A percentile compares a stretch with the other conserved stretches of the same genome.
phyloP scores from a whole-genome alignment of 2,113 vertebrate species.

The Cyanoramphus novaezelandiae region DNA sequence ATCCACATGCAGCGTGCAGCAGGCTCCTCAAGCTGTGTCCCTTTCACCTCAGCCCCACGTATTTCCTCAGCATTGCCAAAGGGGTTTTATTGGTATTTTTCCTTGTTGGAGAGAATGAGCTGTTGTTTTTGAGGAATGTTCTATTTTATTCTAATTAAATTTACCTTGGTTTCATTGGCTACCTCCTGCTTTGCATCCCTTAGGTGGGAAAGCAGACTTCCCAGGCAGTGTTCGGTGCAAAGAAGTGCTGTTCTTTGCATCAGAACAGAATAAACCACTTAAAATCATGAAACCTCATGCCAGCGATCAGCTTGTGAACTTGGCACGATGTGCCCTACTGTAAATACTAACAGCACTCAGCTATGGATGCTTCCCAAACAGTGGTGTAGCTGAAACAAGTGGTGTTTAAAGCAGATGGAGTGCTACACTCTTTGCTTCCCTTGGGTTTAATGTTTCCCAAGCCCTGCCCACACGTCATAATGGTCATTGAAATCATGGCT shows the following conservation, averaged over 20 bases:
- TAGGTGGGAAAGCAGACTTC: slow-evolving; percentile 57
- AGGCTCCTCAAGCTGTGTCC: slow-evolving; percentile 39
- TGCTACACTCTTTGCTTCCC: neutral
- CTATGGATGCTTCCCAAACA: slow-evolving; percentile 19
- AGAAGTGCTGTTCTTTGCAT: slow-evolving; percentile 6
- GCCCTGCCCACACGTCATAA: accelerated
- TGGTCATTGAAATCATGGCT: neutral
- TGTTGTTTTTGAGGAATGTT: slow-evolving; percentile 39
- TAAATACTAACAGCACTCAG: slow-evolving; percentile 34
- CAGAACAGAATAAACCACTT: slow-evolving; percentile 60
- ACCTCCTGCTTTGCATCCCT: slow-evolving; percentile 62
- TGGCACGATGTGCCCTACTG: slow-evolving; percentile 29
- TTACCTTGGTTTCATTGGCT: slow-evolving; percentile 65
- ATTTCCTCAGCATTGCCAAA: slow-evolving; percentile 55
- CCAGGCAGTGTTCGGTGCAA: slow-evolving; percentile 14
- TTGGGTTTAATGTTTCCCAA: neutral
- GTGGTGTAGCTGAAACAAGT: neutral
- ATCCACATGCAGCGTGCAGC: slow-evolving; percentile 61
- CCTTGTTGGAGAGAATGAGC: neutral
- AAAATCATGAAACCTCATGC: slow-evolving; percentile 27
- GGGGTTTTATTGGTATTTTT: slow-evolving; percentile 45
- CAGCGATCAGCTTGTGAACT: slow-evolving; percentile 9
- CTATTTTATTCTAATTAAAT: slow-evolving; percentile 66
- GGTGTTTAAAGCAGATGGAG: slow-evolving; percentile 11
- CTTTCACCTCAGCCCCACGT: slow-evolving; percentile 45